phyloP scores from a whole-genome alignment of 2,888 invertebrate species.

The Scaptomyza cyrtandrae region DNA sequence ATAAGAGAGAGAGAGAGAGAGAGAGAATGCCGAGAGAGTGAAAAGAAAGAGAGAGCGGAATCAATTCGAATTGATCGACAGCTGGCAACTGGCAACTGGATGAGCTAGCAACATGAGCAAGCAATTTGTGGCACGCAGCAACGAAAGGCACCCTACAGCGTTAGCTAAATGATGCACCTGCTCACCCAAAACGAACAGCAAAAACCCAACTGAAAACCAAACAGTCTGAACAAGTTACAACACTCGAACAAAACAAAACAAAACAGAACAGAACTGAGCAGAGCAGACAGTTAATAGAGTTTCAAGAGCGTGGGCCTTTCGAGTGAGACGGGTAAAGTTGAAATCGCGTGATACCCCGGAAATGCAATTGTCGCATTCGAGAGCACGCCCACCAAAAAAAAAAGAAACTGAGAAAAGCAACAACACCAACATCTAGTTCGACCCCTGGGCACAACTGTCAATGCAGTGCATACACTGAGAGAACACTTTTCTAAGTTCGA shows the following conservation, averaged over 20 bases:
- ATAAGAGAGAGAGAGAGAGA: slow-evolving; percentile 3
- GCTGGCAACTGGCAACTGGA: slow-evolving; percentile 49
- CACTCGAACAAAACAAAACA: slow-evolving; percentile 10
- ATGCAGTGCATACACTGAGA: slow-evolving; percentile 2
- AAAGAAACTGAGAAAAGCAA: slow-evolving; percentile 14
- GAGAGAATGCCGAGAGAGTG: neutral
- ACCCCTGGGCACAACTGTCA: slow-evolving; percentile 10
- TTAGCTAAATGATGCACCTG: slow-evolving; percentile 60
- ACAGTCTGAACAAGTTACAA: slow-evolving; percentile 15
- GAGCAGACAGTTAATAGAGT: slow-evolving; percentile 26
- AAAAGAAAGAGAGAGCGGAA: slow-evolving; percentile 13
- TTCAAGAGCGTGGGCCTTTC: slow-evolving; percentile 38
- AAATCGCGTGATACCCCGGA: slow-evolving; percentile 65
- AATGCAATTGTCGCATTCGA: slow-evolving; percentile 73
- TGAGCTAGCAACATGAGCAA: slow-evolving; percentile 56
- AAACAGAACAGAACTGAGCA: neutral
- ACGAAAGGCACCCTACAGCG: slow-evolving; percentile 52
- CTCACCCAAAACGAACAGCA: slow-evolving; percentile 17
- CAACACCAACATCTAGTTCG: neutral
- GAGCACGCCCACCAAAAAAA: slow-evolving; percentile 62
- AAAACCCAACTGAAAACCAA: slow-evolving; percentile 1
- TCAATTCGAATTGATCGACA: slow-evolving; percentile 66
- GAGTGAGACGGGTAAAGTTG: slow-evolving; percentile 5
- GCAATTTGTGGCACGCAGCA: slow-evolving; percentile 73
- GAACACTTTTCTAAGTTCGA: neutral